Percentiles rank a stretch among this genome's conserved stretches.
Evolutionary conservation across 2,888 invertebrate genomes (phyloP).

Genomic region (Drosophila peninsularis): DNA sequence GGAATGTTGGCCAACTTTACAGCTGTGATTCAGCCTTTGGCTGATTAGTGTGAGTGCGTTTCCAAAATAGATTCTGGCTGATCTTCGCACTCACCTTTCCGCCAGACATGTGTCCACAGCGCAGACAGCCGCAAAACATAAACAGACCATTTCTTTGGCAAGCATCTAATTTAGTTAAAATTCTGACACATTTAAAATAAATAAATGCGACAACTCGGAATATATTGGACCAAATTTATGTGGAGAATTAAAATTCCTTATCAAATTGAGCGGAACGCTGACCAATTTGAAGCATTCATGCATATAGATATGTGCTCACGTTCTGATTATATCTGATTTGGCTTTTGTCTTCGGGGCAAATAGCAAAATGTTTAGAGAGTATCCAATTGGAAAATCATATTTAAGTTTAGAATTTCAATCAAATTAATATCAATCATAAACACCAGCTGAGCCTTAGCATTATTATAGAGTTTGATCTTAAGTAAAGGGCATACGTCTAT

Average conservation of each 20-base stretch:
- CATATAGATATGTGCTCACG: background rate
- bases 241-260: conserved; percentile 26
- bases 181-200: conserved; percentile 52
- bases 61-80: conserved; percentile 46
- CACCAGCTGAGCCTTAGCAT: background rate
- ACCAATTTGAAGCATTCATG: background rate
- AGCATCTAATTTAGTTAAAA: conserved; percentile 48
- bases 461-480: background rate
- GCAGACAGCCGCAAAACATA: conserved; percentile 39
- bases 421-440: background rate
- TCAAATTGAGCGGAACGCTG: conserved; percentile 10
- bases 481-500: background rate
- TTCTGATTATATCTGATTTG: background rate
- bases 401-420: too few relatives aligned
- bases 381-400: background rate
- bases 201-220: conserved; percentile 40
- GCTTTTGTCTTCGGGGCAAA: background rate
- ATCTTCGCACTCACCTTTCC: conserved; percentile 57
- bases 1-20: conserved; percentile 51
- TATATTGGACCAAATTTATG: conserved; percentile 30
- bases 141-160: conserved; percentile 48
- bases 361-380: background rate
- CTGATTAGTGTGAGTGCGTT: conserved; percentile 15
- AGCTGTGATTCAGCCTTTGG: conserved; percentile 29
- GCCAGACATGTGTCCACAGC: conserved; percentile 22